Base-by-base conservation (phyloP, 2,797 vertebrate species). In the Graptemys geographica region DNA sequence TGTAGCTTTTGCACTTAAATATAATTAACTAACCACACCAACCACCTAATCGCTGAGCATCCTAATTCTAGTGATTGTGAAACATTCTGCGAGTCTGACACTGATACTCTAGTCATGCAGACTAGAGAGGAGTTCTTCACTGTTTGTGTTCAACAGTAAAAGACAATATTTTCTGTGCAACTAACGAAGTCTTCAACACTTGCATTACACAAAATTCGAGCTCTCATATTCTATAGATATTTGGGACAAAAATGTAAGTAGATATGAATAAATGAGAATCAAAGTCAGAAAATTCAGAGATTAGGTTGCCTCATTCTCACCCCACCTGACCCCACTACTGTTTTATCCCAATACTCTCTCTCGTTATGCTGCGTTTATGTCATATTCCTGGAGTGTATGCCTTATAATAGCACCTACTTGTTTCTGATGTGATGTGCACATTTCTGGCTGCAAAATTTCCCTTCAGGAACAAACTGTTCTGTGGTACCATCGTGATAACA, bases 361-460 rank as follows among this genome's bases (percentile, higher is more conserved):
- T 85, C 78, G 10, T 82, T 8, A 1, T 47, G 23, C 31, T 92
- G n/a, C 25, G 47, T 93, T 92, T 90, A 92, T 7, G 55, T 19
- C 62, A 92, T 52, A 86, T 91, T 90, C 51, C 88, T 86, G 81
- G 47, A 59, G 92, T 91, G 78, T 79, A 92, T 49, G 55, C 57
- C 87, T 93, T 88, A 55, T 37, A 81, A 53, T 47, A 95, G 95
- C 90, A 98, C 98, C 98, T 98, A 99, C 99, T 98, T 98, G 97
- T 98, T 98, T 96, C 98, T 99, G 79, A 97, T 84, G 94, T 98
- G 98, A 91, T 98, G 98, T 84, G 97, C 97, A 97, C 98, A 99
- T 74, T 98, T 98, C 94, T 98, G 98, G 96, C 98, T 99, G 98
- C 98, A 99, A 97, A 98, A 98, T 90, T 96, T 98, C 92, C 98